Evolutionary conservation across 2,797 vertebrate genomes (phyloP), one percentile per base, ranked within the genome.

Genomic region (Hydrophis major): DNA sequence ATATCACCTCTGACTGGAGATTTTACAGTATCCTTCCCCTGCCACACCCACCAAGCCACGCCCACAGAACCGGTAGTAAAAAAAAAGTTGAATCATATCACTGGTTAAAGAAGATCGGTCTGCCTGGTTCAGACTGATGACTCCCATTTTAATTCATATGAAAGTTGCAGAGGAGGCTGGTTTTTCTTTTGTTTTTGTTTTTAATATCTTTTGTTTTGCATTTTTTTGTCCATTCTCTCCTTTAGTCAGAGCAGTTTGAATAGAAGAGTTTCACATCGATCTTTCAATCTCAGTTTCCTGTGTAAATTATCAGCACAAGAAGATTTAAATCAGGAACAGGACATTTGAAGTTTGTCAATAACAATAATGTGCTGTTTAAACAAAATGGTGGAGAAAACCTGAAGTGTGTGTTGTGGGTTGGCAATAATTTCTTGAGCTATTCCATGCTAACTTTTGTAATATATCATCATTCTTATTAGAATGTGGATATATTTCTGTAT

Each of bases 391-490:
- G 42, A 20, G 53, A 56, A 83, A 55, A 63, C 5, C 18, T 83
- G 28, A 83, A 47, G 28, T 59, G 32, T 56, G 83, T n/a, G 59
- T 56, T 32, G 6, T 60, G 88, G 59, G 50, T 37, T 57, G 14
- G 3, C 22, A 69, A 56, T 87, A n/a, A 53, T 47, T 16, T 27
- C 25, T 86, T n/a, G 89, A 60, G 6, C 78, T 86, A 55, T 89
- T 92, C 37, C 88, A 92, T 86, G 74, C n/a, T 16, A 59, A 89
- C 78, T 92, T 56, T 74, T 74, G 37, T 88, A 89, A 83, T 42
- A 8, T 78, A 47, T 78, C 74, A 78, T 89, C 61, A 86, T 55
- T 89, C 47, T 89, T 25, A 89, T 89, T 89, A 28, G 10, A 63
- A n/a, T 89, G 47, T n/a, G 14, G 42, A 86, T 27, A 89, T 60